A percentile compares a stretch with the other conserved stretches of the same genome.
Evolutionary conservation across 2,888 invertebrate species (phyloP).

Genomic region (Dryadula phaetusa): DNA sequence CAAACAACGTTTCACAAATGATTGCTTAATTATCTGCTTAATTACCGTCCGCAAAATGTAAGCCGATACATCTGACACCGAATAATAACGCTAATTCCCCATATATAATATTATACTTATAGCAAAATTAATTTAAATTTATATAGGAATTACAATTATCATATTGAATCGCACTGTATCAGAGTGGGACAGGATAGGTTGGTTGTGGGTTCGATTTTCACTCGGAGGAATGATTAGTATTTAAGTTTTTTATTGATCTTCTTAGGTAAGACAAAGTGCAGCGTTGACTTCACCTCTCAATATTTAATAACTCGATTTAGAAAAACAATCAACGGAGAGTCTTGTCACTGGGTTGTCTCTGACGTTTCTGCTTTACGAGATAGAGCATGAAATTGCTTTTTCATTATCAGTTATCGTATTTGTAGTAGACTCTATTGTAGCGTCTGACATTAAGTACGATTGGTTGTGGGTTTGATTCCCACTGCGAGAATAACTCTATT

Average conservation of each 20-base stretch:
- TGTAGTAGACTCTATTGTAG: background rate
- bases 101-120: slow-evolving; percentile 53
- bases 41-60: slow-evolving; percentile 57
- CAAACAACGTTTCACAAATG: slow-evolving; percentile 48
- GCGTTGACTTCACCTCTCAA: too few relatives aligned
- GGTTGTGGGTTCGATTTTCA: too few relatives aligned
- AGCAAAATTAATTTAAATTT: slow-evolving; percentile 10
- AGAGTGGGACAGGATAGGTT: too few relatives aligned
- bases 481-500: background rate
- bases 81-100: slow-evolving; percentile 53
- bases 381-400: background rate
- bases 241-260: too few relatives aligned
- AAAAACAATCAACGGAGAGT: too few relatives aligned
- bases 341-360: too few relatives aligned
- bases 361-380: too few relatives aligned
- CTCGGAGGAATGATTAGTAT: too few relatives aligned
- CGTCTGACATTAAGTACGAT: background rate
- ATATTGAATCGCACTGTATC: too few relatives aligned
- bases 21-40: slow-evolving; percentile 63
- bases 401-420: background rate
- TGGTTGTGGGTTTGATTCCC: background rate
- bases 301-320: too few relatives aligned
- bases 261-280: too few relatives aligned
- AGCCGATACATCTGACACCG: slow-evolving; percentile 51
- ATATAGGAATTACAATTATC: background rate